Percentiles rank a stretch among this genome's conserved stretches.
These are phyloP conservation scores for Rotaria magnacalcarata DNA, from an alignment of 2,888 invertebrate genomes.

Conservation along the genomic window DNA sequence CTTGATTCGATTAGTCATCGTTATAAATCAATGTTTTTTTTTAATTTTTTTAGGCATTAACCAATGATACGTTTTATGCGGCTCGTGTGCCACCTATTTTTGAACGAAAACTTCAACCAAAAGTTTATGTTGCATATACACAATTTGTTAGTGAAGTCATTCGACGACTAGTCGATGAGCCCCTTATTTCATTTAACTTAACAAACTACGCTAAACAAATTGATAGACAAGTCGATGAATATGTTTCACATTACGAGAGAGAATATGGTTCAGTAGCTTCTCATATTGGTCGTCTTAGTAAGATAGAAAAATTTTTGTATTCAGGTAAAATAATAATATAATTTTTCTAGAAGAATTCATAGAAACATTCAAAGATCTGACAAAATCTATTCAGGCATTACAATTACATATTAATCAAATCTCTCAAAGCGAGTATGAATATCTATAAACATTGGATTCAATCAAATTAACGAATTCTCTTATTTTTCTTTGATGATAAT, in stretches of 20 bases:
- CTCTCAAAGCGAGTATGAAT: neutral
- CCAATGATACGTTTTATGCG: conserved; percentile 5
- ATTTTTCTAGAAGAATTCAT: neutral
- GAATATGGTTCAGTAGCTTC: neutral
- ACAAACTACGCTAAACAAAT: neutral
- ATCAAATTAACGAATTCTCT: no score
- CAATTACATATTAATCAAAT: neutral
- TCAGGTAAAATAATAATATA: neutral
- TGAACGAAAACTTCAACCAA: neutral
- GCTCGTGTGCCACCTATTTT: neutral
- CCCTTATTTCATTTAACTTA: neutral
- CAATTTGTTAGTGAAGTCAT: neutral
- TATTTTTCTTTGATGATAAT: no score
- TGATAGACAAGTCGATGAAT: neutral
- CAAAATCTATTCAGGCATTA: neutral
- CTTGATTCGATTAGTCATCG: no score
- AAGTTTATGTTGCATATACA: neutral
- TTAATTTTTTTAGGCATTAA: neutral
- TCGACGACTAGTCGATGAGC: conserved; percentile 1
- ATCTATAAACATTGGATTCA: no score
- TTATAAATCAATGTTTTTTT: neutral
- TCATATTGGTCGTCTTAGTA: neutral
- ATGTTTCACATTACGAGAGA: neutral
- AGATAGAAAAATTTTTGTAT: neutral
- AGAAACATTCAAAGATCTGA: neutral